Conservation (phyloP, 2,797 vertebrate genomes). For the Cygnus olor region DNA sequence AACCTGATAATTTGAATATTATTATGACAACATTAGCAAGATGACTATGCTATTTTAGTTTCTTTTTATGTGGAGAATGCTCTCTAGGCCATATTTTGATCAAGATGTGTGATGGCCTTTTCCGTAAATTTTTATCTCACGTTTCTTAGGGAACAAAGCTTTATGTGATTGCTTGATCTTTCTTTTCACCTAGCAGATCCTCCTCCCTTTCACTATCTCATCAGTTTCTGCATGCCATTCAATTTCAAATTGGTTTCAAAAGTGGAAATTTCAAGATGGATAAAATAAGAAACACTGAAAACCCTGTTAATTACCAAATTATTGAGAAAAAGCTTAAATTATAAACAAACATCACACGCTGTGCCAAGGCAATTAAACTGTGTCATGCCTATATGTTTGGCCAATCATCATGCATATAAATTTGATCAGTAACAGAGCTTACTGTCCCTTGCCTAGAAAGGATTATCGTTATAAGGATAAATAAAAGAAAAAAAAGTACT, state of each 20-base stretch:
- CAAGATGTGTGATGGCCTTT: neutral
- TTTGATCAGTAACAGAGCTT: neutral
- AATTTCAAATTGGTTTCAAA: neutral
- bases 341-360: neutral
- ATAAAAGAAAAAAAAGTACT: neutral
- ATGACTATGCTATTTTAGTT: neutral
- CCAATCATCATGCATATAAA: neutral
- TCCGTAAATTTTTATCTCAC: neutral
- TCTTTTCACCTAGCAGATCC: neutral
- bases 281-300: neutral
- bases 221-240: neutral
- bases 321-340: neutral
- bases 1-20: neutral
- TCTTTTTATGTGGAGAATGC: neutral
- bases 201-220: neutral
- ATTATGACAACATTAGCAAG: neutral
- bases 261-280: neutral
- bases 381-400: fast-evolving
- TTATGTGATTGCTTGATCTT: neutral
- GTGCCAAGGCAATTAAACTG: neutral
- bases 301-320: neutral
- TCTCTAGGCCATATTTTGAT: neutral
- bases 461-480: neutral
- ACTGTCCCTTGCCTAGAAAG: neutral
- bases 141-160: neutral